Base-by-base conservation (phyloP, 2,888 invertebrate genomes). In the Plagiodera versicolora region DNA sequence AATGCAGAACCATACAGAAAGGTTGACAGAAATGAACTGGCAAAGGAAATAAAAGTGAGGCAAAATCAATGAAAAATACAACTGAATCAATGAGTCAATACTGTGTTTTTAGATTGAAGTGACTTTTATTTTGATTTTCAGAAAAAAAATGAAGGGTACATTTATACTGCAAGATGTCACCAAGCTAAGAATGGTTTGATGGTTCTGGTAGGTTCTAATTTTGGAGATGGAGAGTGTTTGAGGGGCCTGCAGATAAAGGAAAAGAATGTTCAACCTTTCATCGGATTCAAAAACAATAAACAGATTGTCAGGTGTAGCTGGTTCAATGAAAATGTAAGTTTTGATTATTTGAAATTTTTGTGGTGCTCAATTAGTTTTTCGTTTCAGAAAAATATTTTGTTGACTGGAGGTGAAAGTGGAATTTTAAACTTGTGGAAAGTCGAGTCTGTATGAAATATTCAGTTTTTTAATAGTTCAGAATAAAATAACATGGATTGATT, bases 401-500 rank as follows among this genome's bases (percentile, higher is more conserved):
- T 91, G 63, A 91, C 90, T 9, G 87, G 87, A 17, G 92, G 92
- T 2, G 92, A 92, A 80, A 79, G 83, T n/a, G 89, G 89, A 11
- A 78, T 86, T 45, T 71, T 92, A 10, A 85, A 85, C 71, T 79
- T 88, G 45, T 92, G 92, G 92, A 80, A 81, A 62, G 74, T 73
- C 20, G 45, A 44, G 20, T 11, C 24, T 16, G 9, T 19, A 20
- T 24, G 39, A 30, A 3, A 35, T 17, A 18, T 18, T 51, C n/a
- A n/a, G n/a, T n/a, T n/a, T n/a, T n/a, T n/a, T n/a, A n/a, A n/a
- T 10, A 39, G n/a, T 39, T 39, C 3, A 39, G 14, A 39, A 4
- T 14, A 39, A 39, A 39, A 39, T 14, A 39, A n/a, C 14, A 14
- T 39, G 39, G 14, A 39, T 14, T 39, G 51, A 50, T 61, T 54